Base-by-base conservation (phyloP, 2,797 vertebrate species). In the Graptemys geographica region DNA sequence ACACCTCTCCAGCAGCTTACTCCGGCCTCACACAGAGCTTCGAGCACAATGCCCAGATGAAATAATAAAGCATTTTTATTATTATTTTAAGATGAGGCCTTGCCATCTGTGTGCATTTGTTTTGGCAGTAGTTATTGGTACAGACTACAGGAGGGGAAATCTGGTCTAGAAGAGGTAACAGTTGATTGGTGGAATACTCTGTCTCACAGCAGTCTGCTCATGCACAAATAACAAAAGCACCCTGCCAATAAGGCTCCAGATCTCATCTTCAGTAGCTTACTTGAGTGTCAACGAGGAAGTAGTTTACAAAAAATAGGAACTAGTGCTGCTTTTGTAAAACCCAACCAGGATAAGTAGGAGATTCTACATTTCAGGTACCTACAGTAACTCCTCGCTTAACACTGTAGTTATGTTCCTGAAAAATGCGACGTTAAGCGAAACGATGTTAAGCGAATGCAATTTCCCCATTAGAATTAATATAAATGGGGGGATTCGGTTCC, bases 1-100 rank as follows among this genome's bases (percentile, higher is more conserved):
- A 84, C 28, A 92, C 52, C 53, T 79, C 92, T 90, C 65, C 93
- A 96, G 90, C 86, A 87, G 90, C 86, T 94, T 79, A 84, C 74
- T 23, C 52, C 49, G 78, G 33, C 83, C 94, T 85, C 57, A 90
- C 55, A 13, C 0, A 74, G 79, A 83, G 65, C 76, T 41, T 84
- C 37, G 53, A 47, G 47, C 3, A 74, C 83, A 33, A 33, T 6
- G 2, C 25, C 47, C 18, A 25, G 47, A 74, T 11, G 41, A 25
- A 74, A 74, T 23, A 41, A 37, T 41, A 76, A 28, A 47, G 11
- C 13, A 27, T 76, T 28, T 76, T 47, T 76, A 27, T 44, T 76
- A 27, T 28, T 47, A 27, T 76, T 76, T 76, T 41, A 76, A 28
- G 37, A 44, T 27, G 4, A 47, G 41, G 12, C 23, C 41, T 21